Percentiles rank a stretch among this genome's conserved stretches.
These are phyloP conservation scores for Canis aureus DNA, from an alignment of 2,113 vertebrate species.

Conservation along the genomic window DNA sequence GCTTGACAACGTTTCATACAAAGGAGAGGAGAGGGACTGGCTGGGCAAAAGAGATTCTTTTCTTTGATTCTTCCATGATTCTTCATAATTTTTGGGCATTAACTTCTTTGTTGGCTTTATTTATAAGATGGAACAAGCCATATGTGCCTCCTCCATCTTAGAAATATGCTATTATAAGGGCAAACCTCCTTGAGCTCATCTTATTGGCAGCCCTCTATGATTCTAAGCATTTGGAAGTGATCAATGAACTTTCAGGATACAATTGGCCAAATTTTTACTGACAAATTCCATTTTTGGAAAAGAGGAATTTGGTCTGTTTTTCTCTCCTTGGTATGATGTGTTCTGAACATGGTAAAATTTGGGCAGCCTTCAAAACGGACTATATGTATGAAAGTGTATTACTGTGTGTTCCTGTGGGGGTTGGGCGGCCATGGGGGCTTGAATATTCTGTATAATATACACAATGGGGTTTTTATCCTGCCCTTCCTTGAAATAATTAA, in stretches of 20 bases:
- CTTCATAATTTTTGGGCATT: background rate
- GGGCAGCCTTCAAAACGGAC: background rate
- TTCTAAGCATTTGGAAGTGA: background rate
- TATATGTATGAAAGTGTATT: background rate
- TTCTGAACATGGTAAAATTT: background rate
- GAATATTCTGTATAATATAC: background rate
- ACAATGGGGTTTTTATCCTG: background rate
- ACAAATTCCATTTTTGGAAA: background rate
- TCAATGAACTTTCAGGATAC: background rate
- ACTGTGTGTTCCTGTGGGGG: too few species aligned
- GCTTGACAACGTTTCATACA: conserved; percentile 66
- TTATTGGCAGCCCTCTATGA: background rate
- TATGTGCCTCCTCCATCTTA: background rate
- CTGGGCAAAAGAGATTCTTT: background rate
- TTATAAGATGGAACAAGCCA: background rate
- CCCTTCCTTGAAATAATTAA: background rate
- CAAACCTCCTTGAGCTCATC: background rate
- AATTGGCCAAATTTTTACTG: conserved; percentile 3
- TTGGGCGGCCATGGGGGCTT: background rate
- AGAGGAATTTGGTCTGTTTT: background rate
- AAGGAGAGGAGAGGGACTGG: conserved; percentile 63
- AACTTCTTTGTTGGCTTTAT: background rate
- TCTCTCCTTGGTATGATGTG: conserved; percentile 75
- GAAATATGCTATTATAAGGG: background rate
- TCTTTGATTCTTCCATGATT: background rate